phyloP scores from a whole-genome alignment of 2,888 invertebrate genomes.

The Darwinula stevensoni region DNA sequence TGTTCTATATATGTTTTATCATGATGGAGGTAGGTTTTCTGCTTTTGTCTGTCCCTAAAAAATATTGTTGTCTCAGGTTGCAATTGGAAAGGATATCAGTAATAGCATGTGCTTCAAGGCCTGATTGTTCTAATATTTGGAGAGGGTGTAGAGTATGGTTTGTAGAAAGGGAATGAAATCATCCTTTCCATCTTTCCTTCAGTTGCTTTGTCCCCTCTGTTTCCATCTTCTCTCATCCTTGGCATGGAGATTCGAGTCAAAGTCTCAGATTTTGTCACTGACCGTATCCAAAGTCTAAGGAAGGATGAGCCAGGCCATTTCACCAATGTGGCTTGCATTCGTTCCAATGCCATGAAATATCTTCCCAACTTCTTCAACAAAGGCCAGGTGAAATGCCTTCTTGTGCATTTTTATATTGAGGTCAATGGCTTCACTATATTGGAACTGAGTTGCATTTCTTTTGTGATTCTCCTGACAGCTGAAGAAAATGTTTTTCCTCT shows the following conservation, averaged over 20 bases:
- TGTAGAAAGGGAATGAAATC: too few species aligned
- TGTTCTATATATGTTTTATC: too few species aligned
- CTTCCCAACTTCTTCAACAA: constrained; percentile 86
- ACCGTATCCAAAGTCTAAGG: constrained; percentile 63
- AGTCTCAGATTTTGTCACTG: constrained; percentile 91
- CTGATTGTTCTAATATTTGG: too few species aligned
- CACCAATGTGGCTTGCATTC: constrained; percentile 72
- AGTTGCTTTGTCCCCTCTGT: too few species aligned
- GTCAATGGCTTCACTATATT: neutral
- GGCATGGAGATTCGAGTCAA: constrained; percentile 96
- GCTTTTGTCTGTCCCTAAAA: too few species aligned
- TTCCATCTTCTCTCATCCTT: constrained; percentile 56
- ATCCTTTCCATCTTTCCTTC: neutral
- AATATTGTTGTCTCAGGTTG: too few species aligned
- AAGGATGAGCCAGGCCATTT: constrained; percentile 40
- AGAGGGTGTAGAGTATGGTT: too few species aligned
- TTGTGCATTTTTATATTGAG: constrained; percentile 4
- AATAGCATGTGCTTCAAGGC: too few species aligned
- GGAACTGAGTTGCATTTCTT: neutral
- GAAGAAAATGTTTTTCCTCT: constrained; percentile 89
- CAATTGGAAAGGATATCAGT: too few species aligned
- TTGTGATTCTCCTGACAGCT: constrained; percentile 33
- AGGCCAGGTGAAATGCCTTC: constrained; percentile 34
- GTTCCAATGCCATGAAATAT: constrained; percentile 98
- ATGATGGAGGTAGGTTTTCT: too few species aligned